Evolutionary conservation across 2,888 invertebrate species (phyloP).

Genomic region (Brenthis daphne): DNA sequence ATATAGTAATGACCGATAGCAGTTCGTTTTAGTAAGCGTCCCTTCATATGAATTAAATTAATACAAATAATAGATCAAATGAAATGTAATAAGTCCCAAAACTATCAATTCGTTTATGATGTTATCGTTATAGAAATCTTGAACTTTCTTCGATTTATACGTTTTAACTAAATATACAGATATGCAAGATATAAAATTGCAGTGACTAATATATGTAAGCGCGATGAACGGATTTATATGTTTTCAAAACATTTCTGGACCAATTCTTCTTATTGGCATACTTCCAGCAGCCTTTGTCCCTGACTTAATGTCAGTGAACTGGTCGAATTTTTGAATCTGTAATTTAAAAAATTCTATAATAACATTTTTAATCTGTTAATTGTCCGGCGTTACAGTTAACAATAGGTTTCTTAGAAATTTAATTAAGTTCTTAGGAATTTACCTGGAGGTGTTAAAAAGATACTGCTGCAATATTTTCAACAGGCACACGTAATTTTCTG

Average conservation of each 20-base stretch:
- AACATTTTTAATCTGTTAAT: too few species aligned
- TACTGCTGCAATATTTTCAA: too few species aligned
- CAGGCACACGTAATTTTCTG: too few species aligned
- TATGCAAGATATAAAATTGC: too few species aligned
- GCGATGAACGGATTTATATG: conserved; percentile 37
- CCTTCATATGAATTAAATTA: neutral
- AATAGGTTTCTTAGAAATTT: too few species aligned
- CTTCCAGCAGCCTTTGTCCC: conserved; percentile 65
- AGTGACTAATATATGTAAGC: conserved; percentile 11
- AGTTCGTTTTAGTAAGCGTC: conserved; percentile 3
- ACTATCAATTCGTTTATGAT: neutral
- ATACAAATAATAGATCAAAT: too few species aligned
- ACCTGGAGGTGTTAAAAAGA: too few species aligned
- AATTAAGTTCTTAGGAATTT: too few species aligned
- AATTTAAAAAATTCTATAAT: too few species aligned
- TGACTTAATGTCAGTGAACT: conserved; percentile 68
- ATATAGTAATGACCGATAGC: conserved; percentile 7
- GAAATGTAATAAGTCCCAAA: neutral
- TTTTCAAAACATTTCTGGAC: conserved; percentile 56
- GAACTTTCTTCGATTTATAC: neutral
- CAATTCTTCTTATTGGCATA: conserved; percentile 60
- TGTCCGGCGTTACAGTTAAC: too few species aligned
- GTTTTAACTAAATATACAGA: neutral
- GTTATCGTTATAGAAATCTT: neutral
- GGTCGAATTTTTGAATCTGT: conserved; percentile 25